These are phyloP conservation scores for Cebus imitator DNA, from an alignment of 2,113 vertebrate genomes.

Conservation along the genomic window DNA sequence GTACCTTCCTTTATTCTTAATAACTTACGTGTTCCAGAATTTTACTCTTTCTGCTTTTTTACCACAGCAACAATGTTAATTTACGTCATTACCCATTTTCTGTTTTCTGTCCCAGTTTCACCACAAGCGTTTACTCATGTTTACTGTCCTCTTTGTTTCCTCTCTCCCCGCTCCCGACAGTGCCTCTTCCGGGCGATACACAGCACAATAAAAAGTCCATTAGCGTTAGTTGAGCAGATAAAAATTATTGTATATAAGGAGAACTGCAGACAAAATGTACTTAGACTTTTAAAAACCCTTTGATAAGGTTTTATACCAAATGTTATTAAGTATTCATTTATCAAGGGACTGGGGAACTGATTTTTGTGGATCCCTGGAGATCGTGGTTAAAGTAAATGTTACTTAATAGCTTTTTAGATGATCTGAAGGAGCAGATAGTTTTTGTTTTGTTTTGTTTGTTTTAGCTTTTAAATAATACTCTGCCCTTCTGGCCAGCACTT, in stretches of 20 bases:
- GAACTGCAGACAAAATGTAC: neutral
- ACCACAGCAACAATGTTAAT: too few relatives aligned
- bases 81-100: accelerated
- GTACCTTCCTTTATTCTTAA: too few relatives aligned
- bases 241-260: neutral
- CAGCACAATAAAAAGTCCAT: neutral
- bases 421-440: neutral
- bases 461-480: neutral
- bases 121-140: accelerated
- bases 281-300: neutral
- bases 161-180: neutral
- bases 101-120: neutral
- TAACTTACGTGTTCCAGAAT: neutral
- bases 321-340: neutral
- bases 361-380: neutral
- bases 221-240: neutral
- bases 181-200: accelerated
- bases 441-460: neutral
- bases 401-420: neutral
- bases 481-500: neutral
- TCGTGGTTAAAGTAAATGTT: neutral
- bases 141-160: accelerated
- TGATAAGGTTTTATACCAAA: neutral
- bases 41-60: too few relatives aligned
- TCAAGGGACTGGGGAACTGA: neutral